phyloP scores from a whole-genome alignment of 2,888 invertebrate species.

The Bombyx huttoni region DNA sequence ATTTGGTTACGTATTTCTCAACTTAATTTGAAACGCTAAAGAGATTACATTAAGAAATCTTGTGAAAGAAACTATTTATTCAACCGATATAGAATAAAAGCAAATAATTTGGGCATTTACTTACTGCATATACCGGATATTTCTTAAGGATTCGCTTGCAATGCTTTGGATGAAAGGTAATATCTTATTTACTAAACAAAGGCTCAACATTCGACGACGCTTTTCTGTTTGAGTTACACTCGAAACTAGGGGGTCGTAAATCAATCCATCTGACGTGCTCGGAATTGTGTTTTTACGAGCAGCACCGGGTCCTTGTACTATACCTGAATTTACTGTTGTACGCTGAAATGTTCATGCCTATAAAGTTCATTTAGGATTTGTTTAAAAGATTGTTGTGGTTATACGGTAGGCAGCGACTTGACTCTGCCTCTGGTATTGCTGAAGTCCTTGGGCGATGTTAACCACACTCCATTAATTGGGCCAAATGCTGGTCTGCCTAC shows the following conservation, averaged over 20 bases:
- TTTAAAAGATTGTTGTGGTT: not conserved
- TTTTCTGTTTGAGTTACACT: slow-evolving; percentile 20
- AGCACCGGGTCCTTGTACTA: not conserved
- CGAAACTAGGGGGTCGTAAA: slow-evolving; percentile 33
- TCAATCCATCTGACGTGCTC: slow-evolving; percentile 44
- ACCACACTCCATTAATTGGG: too few relatives aligned
- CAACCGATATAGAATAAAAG: too few relatives aligned
- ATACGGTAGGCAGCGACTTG: too few relatives aligned
- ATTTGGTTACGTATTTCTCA: too few relatives aligned
- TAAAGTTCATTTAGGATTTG: not conserved
- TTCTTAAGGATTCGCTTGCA: not conserved
- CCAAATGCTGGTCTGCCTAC: too few relatives aligned
- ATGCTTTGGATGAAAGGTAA: not conserved
- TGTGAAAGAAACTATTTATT: too few relatives aligned
- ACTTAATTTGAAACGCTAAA: too few relatives aligned
- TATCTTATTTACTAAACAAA: slow-evolving; percentile 21
- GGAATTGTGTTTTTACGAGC: slow-evolving; percentile 38
- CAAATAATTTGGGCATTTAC: not conserved
- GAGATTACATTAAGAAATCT: too few relatives aligned
- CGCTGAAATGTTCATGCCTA: not conserved
- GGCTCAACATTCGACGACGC: slow-evolving; percentile 17
- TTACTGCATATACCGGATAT: not conserved
- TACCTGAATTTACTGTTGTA: not conserved
- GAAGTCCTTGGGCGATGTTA: too few relatives aligned
- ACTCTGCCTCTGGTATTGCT: too few relatives aligned